Evolutionary conservation across 2,113 vertebrate genomes (phyloP).

Genomic region (Nothocercus julius): DNA sequence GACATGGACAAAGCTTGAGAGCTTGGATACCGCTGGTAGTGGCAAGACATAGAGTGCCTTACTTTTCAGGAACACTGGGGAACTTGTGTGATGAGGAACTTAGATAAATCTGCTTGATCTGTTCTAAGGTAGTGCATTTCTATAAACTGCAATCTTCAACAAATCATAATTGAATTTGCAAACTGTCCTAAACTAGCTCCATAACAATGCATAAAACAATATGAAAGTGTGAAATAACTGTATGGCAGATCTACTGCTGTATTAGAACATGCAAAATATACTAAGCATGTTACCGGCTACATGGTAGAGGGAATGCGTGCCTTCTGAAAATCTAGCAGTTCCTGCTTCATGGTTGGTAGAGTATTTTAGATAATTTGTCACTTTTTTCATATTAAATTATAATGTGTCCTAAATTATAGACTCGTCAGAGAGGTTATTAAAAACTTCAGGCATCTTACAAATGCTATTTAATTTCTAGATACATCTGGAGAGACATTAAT

Average conservation of each 20-base stretch:
- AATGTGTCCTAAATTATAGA: background rate
- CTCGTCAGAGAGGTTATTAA: slow-evolving; percentile 32
- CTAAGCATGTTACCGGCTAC: background rate
- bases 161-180: background rate
- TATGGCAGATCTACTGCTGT: background rate
- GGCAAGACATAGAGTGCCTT: background rate
- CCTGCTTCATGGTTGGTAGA: background rate
- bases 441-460: slow-evolving; percentile 1
- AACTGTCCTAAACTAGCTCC: background rate
- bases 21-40: background rate
- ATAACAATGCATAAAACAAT: background rate
- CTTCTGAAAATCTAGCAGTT: background rate
- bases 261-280: background rate
- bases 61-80: background rate
- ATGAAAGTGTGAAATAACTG: background rate
- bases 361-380: background rate
- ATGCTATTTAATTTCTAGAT: slow-evolving; percentile 9
- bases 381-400: background rate
- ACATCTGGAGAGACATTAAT: slow-evolving; percentile 5
- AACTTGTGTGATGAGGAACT: background rate
- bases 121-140: background rate
- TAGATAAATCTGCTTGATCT: background rate
- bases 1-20: background rate
- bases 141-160: background rate
- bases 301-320: background rate